Evolutionary conservation across 2,888 invertebrate genomes (phyloP).

Genomic region (Gisinianus flammeolus): DNA sequence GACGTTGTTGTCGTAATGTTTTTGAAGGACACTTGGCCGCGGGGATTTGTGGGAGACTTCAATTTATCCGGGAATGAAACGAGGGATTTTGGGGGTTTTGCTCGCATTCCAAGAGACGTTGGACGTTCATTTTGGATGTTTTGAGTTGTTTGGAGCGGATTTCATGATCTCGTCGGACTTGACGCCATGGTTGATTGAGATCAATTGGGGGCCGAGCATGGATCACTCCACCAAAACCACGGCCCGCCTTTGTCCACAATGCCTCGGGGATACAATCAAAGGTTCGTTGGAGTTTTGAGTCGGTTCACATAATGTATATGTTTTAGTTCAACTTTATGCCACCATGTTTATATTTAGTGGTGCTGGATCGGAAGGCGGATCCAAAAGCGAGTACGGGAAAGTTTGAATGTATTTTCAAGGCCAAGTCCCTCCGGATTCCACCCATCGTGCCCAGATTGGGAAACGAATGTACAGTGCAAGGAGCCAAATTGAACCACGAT

Average conservation of each 20-base stretch:
- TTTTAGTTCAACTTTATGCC: not conserved
- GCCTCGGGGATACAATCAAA: slow-evolving; percentile 84
- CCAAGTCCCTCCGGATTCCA: no score
- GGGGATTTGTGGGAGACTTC: slow-evolving; percentile 36
- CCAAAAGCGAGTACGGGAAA: slow-evolving; percentile 78
- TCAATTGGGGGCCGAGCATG: slow-evolving; percentile 87
- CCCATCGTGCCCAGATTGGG: no score
- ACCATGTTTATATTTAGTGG: slow-evolving; percentile 66
- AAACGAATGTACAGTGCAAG: no score
- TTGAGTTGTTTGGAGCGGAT: slow-evolving; percentile 91
- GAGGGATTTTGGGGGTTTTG: slow-evolving; percentile 78
- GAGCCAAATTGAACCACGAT: no score
- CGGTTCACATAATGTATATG: not conserved
- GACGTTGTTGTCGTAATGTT: no score
- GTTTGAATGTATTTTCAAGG: slow-evolving; percentile 80
- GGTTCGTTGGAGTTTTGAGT: slow-evolving; percentile 65
- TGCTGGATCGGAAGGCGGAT: slow-evolving; percentile 75
- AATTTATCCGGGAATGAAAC: slow-evolving; percentile 84
- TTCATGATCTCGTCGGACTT: slow-evolving; percentile 86
- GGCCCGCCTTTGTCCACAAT: slow-evolving; percentile 78
- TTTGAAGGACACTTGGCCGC: slow-evolving; percentile 35
- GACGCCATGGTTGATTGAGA: slow-evolving; percentile 88
- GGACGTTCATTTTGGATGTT: slow-evolving; percentile 72
- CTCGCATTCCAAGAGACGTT: slow-evolving; percentile 72
- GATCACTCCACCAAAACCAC: slow-evolving; percentile 85